A percentile compares a stretch with the other conserved stretches of the same genome.
These are phyloP conservation scores for Rhynchopsitta pachyrhyncha DNA, from an alignment of 2,113 vertebrate species.

Conservation along the genomic window DNA sequence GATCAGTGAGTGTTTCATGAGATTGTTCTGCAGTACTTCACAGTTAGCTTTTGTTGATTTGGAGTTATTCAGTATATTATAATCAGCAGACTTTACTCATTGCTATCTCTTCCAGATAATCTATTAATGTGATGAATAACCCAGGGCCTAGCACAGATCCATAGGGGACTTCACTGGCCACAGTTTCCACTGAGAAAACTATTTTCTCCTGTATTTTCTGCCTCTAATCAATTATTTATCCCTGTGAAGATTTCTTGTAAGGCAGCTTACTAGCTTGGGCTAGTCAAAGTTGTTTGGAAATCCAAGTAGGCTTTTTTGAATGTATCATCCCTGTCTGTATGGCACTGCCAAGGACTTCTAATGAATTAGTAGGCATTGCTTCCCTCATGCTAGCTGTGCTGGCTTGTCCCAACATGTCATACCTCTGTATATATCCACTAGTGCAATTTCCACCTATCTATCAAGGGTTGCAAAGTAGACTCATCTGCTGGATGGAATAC, in stretches of 20 bases:
- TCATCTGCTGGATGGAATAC: accelerated
- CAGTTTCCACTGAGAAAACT: background rate
- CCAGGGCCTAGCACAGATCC: background rate
- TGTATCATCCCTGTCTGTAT: background rate
- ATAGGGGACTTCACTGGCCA: background rate
- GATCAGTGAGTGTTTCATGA: background rate
- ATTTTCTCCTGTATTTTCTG: background rate
- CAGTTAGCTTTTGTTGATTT: background rate
- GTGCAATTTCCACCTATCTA: background rate
- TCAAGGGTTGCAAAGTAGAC: background rate
- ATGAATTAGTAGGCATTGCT: background rate
- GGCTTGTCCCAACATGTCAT: background rate
- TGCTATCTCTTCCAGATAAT: background rate
- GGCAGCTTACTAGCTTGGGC: background rate
- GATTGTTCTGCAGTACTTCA: background rate
- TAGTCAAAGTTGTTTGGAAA: background rate
- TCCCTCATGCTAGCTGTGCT: background rate
- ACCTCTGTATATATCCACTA: background rate
- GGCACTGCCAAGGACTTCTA: background rate
- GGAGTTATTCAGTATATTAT: background rate
- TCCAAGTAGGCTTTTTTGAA: background rate
- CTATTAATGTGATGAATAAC: background rate
- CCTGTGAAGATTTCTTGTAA: background rate
- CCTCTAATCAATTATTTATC: background rate
- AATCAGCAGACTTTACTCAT: background rate